Evolutionary conservation across 37 sponge, comb jelly and placozoan species (phyloP).

Genomic region (Beroe ovata): DNA sequence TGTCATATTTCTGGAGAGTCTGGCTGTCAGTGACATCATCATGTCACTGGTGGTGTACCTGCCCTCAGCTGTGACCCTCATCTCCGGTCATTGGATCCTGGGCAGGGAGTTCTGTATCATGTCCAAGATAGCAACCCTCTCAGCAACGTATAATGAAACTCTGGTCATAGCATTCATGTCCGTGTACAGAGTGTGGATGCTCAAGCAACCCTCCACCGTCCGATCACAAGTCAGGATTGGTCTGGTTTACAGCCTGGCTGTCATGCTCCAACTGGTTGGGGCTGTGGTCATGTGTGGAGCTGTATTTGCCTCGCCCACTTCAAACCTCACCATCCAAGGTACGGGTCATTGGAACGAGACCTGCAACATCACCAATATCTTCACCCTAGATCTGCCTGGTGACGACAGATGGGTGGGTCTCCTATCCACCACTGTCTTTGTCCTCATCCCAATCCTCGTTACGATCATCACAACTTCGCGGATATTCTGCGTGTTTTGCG

Average conservation of each 20-base stretch:
- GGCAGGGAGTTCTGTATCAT: conserved; percentile 11
- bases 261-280: not conserved
- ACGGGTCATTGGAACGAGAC: not conserved
- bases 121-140: conserved; percentile 2
- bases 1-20: conserved; percentile 43
- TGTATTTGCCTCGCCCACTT: not conserved
- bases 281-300: not conserved
- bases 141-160: conserved; percentile 55
- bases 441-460: conserved; percentile 10
- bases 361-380: not conserved
- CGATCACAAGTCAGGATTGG: not conserved
- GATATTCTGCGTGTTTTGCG: conserved; percentile 16
- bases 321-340: not conserved
- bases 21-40: conserved; percentile 7
- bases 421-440: not conserved
- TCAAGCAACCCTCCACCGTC: not conserved
- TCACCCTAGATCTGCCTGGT: not conserved
- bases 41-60: not conserved
- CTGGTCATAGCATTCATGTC: conserved; percentile 42
- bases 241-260: not conserved
- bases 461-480: conserved; percentile 1
- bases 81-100: not conserved
- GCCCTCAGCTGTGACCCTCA: not conserved
- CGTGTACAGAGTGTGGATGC: conserved; percentile 62
- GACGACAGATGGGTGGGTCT: not conserved